Percentiles rank a stretch among this genome's conserved stretches.
Evolutionary conservation across 2,113 vertebrate species (phyloP).

Genomic region (Periophthalmus modestus): DNA sequence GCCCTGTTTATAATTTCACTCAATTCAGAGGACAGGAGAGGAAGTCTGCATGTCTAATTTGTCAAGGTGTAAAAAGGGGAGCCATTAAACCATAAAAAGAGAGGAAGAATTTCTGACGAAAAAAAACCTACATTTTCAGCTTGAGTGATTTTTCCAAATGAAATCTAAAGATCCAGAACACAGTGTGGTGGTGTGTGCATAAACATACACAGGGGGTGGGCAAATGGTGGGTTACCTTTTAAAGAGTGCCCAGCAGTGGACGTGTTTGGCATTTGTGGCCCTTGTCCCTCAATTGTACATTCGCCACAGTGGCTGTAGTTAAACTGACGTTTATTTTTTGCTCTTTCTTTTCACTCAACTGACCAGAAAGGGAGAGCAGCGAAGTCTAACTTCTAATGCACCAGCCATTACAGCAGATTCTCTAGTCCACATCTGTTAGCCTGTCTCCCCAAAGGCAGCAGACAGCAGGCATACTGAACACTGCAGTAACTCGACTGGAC

Average conservation of each 20-base stretch:
- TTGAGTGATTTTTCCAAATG: conserved; percentile 72
- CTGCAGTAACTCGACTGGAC: conserved; percentile 55
- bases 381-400: conserved; percentile 54
- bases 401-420: conserved; percentile 30
- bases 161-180: conserved; percentile 57
- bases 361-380: conserved; percentile 37
- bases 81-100: conserved; percentile 55
- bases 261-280: conserved; percentile 77
- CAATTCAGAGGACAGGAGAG: conserved; percentile 39
- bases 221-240: conserved; percentile 63
- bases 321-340: conserved; percentile 22
- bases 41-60: conserved; percentile 44
- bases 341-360: conserved; percentile 9
- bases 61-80: conserved; percentile 37
- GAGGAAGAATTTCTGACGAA: conserved; percentile 72
- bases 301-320: conserved; percentile 65
- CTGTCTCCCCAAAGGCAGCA: conserved; percentile 62
- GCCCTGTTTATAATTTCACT: conserved; percentile 65
- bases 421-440: conserved; percentile 63
- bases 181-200: conserved; percentile 42
- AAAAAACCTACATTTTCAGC: conserved; percentile 74
- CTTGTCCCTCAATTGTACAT: conserved; percentile 72
- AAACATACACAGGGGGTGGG: conserved; percentile 32
- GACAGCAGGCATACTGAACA: conserved; percentile 65
- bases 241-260: conserved; percentile 77